A percentile compares a stretch with the other conserved stretches of the same genome.
Conservation (phyloP, 2,797 vertebrate species). For the Borostomias antarcticus region DNA sequence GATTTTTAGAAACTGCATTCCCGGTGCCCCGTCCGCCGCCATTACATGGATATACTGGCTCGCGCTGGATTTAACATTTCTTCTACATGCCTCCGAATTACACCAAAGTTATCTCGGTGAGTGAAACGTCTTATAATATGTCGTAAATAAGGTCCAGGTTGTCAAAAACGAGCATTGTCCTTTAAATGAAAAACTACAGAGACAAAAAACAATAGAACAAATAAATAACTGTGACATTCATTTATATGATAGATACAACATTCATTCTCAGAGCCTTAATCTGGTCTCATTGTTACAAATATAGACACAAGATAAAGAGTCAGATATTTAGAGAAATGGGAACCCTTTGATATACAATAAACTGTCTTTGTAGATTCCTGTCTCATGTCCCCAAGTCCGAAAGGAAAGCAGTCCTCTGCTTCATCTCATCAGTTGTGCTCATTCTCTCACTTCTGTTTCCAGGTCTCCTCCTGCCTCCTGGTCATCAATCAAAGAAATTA, state of each 20-base stretch:
- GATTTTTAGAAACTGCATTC: too few species aligned
- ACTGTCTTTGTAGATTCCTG: neutral
- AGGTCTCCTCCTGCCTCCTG: slow-evolving; percentile 14
- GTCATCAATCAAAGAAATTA: neutral
- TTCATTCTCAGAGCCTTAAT: slow-evolving; percentile 34
- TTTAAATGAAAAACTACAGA: slow-evolving; percentile 35
- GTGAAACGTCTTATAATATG: too few species aligned
- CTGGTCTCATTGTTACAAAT: slow-evolving; percentile 39
- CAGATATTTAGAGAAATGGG: neutral
- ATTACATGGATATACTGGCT: too few species aligned
- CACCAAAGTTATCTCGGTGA: too few species aligned
- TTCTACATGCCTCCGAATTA: too few species aligned
- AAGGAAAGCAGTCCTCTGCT: neutral
- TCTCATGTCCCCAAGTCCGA: neutral
- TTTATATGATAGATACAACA: slow-evolving; percentile 14
- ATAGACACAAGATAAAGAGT: neutral
- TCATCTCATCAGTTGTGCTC: neutral
- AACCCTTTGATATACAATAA: neutral
- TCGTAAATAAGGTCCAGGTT: too few species aligned
- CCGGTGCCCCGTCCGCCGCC: too few species aligned
- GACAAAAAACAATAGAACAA: slow-evolving; percentile 37
- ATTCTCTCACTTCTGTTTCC: slow-evolving; percentile 26
- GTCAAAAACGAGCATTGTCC: too few species aligned
- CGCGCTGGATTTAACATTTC: too few species aligned
- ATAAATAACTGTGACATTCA: slow-evolving; percentile 65